Percentiles rank a stretch among this genome's conserved stretches.
Conservation (phyloP, 2,888 invertebrate species). For the Poecilobothrus nobilitatus region DNA sequence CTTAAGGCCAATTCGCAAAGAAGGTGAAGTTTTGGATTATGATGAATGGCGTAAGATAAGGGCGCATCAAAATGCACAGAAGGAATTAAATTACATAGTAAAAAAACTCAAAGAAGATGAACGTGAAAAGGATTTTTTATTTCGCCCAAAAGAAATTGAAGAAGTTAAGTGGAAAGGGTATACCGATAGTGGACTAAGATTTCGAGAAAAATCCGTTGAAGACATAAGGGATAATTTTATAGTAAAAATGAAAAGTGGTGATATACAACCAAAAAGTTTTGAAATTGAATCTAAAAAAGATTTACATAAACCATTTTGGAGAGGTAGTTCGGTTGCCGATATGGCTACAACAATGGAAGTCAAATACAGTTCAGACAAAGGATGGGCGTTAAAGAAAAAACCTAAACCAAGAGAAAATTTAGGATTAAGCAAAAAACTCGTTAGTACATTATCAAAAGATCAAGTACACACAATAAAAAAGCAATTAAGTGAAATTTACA, state of each 20-base stretch:
- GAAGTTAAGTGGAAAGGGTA: constrained; percentile 69
- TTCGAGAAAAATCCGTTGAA: constrained; percentile 80
- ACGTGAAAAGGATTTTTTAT: constrained; percentile 74
- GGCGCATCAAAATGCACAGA: constrained; percentile 69
- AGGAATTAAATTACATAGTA: constrained; percentile 69
- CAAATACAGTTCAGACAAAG: constrained; percentile 48
- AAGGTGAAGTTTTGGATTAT: constrained; percentile 76
- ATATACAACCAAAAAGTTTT: constrained; percentile 41
- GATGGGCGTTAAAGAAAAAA: constrained; percentile 29
- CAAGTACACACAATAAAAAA: constrained; percentile 71
- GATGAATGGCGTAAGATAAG: constrained; percentile 79
- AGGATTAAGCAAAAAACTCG: constrained; percentile 66
- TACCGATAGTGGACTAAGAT: constrained; percentile 64
- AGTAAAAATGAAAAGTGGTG: constrained; percentile 47
- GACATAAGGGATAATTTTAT: constrained; percentile 72
- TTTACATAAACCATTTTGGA: constrained; percentile 71
- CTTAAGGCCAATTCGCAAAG: constrained; percentile 61
- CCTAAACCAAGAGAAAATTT: constrained; percentile 38
- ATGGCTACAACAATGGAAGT: constrained; percentile 63
- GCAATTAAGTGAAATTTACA: constrained; percentile 74
- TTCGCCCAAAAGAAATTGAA: constrained; percentile 64
- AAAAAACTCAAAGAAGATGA: constrained; percentile 68
- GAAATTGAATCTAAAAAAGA: constrained; percentile 51
- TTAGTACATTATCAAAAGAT: constrained; percentile 76
- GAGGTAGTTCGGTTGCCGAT: constrained; percentile 74